Conservation (phyloP, 2,113 vertebrate species). For the Salvelinus sp. region DNA sequence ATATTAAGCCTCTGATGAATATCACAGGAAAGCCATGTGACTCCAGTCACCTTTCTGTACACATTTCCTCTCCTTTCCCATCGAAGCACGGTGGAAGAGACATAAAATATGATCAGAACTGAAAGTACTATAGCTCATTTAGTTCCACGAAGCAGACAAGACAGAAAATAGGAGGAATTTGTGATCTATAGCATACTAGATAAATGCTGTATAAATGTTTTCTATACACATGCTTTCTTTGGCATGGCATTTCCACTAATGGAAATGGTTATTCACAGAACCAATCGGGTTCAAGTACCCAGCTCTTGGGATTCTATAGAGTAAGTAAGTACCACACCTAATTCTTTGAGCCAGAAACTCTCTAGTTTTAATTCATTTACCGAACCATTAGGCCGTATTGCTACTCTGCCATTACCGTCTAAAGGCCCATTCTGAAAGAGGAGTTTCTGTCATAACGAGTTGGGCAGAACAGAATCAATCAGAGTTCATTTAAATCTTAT, state of each 20-base stretch:
- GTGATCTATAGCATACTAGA: background rate
- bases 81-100: background rate
- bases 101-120: background rate
- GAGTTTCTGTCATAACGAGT: background rate
- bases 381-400: background rate
- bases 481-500: background rate
- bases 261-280: background rate
- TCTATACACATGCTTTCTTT: background rate
- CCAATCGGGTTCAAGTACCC: background rate
- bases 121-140: background rate
- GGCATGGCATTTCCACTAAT: background rate
- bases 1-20: too few species aligned
- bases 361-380: background rate
- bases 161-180: background rate
- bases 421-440: background rate
- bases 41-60: background rate
- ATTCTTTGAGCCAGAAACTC: background rate
- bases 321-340: background rate
- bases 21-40: too few species aligned
- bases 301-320: background rate
- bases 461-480: background rate
- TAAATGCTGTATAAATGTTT: too few species aligned
- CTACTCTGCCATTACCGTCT: background rate
- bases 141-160: background rate
- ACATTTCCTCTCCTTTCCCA: slow-evolving; percentile 13